phyloP scores from a whole-genome alignment of 2,797 vertebrate genomes.

The Hippoglossus hippoglossus region DNA sequence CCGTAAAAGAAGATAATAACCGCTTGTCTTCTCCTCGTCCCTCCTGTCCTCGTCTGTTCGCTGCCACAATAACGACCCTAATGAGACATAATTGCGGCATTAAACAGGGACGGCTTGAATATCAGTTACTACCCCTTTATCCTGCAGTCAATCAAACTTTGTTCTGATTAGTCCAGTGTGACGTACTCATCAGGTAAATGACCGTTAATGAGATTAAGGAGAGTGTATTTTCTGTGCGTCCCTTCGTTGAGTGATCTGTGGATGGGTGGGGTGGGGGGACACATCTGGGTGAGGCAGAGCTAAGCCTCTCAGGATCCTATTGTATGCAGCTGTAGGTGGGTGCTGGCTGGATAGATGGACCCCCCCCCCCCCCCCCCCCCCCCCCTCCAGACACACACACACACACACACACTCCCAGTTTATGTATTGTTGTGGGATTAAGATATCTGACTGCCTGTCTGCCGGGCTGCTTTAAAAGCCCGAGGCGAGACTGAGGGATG shows the following conservation, averaged over 20 bases:
- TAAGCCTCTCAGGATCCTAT: slow-evolving; percentile 51
- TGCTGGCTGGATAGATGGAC: slow-evolving; percentile 30
- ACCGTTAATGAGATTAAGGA: neutral
- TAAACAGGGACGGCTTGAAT: neutral
- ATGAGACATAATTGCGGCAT: neutral
- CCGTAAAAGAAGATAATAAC: neutral
- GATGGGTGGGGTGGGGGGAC: slow-evolving; percentile 33
- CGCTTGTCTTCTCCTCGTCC: neutral
- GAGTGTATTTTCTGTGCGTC: neutral
- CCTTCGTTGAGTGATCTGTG: too few relatives aligned
- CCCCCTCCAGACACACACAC: neutral
- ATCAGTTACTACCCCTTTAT: neutral
- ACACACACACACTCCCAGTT: slow-evolving; percentile 22
- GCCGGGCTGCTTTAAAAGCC: slow-evolving; percentile 58
- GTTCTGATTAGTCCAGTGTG: neutral
- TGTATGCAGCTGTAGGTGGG: slow-evolving; percentile 60
- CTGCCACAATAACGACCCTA: neutral
- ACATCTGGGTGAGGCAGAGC: slow-evolving; percentile 29
- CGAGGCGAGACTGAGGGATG: slow-evolving; percentile 23
- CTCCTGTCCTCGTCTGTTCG: neutral
- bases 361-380: slow-evolving; percentile 39
- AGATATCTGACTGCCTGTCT: slow-evolving; percentile 72
- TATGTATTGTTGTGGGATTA: slow-evolving; percentile 77
- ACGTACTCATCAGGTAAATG: neutral
- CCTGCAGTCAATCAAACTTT: neutral